Conservation (phyloP, 2,888 invertebrate species). For the Charanyca ferruginea region DNA sequence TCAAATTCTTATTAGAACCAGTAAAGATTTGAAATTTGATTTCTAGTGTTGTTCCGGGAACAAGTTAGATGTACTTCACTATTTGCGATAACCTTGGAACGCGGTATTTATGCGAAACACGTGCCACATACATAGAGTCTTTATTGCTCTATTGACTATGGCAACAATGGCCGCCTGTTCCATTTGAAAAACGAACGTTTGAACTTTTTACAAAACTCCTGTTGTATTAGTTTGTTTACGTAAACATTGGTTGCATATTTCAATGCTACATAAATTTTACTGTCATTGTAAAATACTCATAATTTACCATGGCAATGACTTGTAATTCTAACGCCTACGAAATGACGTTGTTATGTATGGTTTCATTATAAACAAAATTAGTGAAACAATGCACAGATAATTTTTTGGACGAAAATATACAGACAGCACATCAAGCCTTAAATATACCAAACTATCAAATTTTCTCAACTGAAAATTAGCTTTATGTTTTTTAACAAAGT, state of each 20-base stretch:
- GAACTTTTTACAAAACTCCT: constrained; percentile 29
- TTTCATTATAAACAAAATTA: constrained; percentile 14
- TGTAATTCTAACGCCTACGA: constrained; percentile 18
- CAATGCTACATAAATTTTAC: constrained; percentile 26
- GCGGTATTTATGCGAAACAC: constrained; percentile 78
- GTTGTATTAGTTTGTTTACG: constrained; percentile 17
- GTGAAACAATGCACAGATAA: background rate
- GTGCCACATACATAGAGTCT: constrained; percentile 62
- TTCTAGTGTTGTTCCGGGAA: constrained; percentile 28
- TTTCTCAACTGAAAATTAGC: too few species aligned
- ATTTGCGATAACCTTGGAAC: constrained; percentile 69
- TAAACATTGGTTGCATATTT: constrained; percentile 12
- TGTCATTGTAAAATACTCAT: constrained; percentile 17
- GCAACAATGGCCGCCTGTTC: constrained; percentile 53
- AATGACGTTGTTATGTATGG: constrained; percentile 21
- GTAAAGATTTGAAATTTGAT: constrained; percentile 7
- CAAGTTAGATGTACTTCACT: constrained; percentile 51
- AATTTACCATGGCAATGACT: constrained; percentile 28
- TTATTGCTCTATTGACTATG: constrained; percentile 60
- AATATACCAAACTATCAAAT: too few species aligned
- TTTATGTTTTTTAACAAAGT: too few species aligned
- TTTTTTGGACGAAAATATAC: background rate
- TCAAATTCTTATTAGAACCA: background rate
- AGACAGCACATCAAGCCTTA: too few species aligned
- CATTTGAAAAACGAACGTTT: constrained; percentile 45